A percentile compares a stretch with the other conserved stretches of the same genome.
Conservation (phyloP, 2,888 invertebrate species). For the Callyntrura guangdongensis region DNA sequence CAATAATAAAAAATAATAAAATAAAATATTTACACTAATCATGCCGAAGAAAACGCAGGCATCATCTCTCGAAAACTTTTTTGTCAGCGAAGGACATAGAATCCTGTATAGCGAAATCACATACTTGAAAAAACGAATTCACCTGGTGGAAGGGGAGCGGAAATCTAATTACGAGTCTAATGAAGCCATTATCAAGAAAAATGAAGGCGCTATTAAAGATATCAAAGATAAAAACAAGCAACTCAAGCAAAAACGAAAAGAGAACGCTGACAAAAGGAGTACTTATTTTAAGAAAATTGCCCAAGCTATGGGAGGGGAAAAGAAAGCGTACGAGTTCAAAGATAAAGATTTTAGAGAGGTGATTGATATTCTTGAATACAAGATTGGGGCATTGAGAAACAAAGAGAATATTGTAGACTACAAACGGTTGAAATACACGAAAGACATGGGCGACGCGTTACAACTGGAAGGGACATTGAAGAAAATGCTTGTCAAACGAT, state of each 20-base stretch:
- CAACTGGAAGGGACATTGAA: slow-evolving; percentile 78
- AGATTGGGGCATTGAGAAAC: slow-evolving; percentile 82
- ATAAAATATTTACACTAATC: slow-evolving; percentile 46
- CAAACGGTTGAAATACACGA: slow-evolving; percentile 75
- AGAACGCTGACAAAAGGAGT: slow-evolving; percentile 68
- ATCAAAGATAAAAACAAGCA: slow-evolving; percentile 73
- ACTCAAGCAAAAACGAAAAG: slow-evolving; percentile 74
- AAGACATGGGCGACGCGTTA: slow-evolving; percentile 67
- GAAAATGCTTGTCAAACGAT: slow-evolving; percentile 55
- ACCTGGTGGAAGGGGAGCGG: slow-evolving; percentile 83
- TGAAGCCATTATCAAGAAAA: slow-evolving; percentile 82
- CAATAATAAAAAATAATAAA: too few relatives aligned
- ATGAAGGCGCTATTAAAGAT: slow-evolving; percentile 79
- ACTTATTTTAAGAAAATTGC: slow-evolving; percentile 81
- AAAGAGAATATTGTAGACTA: slow-evolving; percentile 81
- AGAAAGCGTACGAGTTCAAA: slow-evolving; percentile 81
- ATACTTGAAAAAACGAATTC: slow-evolving; percentile 83
- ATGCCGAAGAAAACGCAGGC: slow-evolving; percentile 81
- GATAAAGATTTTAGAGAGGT: slow-evolving; percentile 81
- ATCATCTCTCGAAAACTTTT: slow-evolving; percentile 81
- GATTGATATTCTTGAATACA: slow-evolving; percentile 82
- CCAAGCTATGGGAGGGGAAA: slow-evolving; percentile 78
- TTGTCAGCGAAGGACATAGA: slow-evolving; percentile 82
- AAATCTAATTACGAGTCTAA: slow-evolving; percentile 83
- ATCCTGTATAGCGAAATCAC: slow-evolving; percentile 83